phyloP scores from a whole-genome alignment of 2,888 invertebrate genomes.

The Ochlodes sylvanus region DNA sequence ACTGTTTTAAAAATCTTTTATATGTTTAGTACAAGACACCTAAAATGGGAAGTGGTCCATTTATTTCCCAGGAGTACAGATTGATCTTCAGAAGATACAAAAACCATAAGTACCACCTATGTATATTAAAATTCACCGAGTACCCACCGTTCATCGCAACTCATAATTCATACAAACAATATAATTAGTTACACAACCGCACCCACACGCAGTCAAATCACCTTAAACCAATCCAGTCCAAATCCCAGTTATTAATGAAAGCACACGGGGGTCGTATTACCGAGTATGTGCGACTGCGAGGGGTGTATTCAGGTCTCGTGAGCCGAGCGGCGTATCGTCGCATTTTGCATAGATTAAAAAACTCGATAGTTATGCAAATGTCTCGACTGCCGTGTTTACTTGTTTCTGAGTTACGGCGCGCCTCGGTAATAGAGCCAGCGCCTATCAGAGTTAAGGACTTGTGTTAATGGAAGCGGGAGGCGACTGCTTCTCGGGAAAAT shows the following conservation, averaged over 20 bases:
- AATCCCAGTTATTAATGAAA: conserved; percentile 66
- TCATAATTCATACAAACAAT: too few species aligned
- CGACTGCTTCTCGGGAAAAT: neutral
- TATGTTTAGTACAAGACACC: too few species aligned
- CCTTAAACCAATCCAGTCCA: conserved; percentile 4
- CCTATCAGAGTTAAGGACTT: conserved; percentile 72
- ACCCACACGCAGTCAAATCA: conserved; percentile 8
- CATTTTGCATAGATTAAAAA: conserved; percentile 85
- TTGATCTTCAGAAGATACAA: too few species aligned
- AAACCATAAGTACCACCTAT: too few species aligned
- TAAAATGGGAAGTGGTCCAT: too few species aligned
- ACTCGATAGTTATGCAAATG: conserved; percentile 83
- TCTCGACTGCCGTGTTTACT: conserved; percentile 78
- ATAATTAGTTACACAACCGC: too few species aligned
- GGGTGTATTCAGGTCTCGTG: conserved; percentile 61
- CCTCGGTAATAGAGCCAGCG: conserved; percentile 73
- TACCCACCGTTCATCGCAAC: too few species aligned
- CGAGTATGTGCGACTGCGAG: conserved; percentile 68
- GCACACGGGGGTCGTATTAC: conserved; percentile 58
- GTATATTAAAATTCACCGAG: too few species aligned
- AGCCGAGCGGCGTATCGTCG: conserved; percentile 79
- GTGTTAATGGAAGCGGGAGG: conserved; percentile 42
- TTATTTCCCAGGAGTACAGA: too few species aligned
- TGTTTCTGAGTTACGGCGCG: conserved; percentile 81
- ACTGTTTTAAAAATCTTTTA: too few species aligned